Evolutionary conservation across 2,888 invertebrate species (phyloP), one percentile per base, ranked within the genome.

Genomic region (Mimachlamys varia): DNA sequence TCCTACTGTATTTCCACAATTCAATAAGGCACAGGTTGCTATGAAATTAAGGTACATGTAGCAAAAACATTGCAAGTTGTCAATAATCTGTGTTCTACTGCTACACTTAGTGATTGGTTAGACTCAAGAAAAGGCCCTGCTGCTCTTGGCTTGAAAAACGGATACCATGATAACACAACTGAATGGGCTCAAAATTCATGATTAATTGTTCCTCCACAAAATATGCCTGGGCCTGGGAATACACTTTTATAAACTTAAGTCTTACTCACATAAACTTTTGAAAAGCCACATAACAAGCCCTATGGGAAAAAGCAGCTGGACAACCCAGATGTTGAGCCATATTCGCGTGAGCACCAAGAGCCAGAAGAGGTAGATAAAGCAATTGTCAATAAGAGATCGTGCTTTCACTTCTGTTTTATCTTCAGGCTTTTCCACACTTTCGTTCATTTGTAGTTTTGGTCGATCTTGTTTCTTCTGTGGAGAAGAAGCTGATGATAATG

Each of bases 281-380:
- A 98, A 95, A 17, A 95, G 88, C 96, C 98, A 98, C 93, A 98
- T 98, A 0, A 97, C 97, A 90, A 98, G 97, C 13, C 98, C 98
- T 93, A 99, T 97, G 0, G 98, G 97, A 89, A 96, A 92, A 19
- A 98, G 97, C 44, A 99, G 97, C 13, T 98, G 98, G 93, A 98
- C 97, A 91, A 98, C 97, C 98, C 98, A 98, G 89, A 98, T 97
- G 95, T 99, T 98, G 94, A 98, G 98, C 98, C 98, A 99, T 27
- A 99, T 97, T 53, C 98, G 97, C 97, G 99, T 98, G 90, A 98
- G 97, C 13, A 98, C 97, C 94, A 99, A 98, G 2, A 98, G 98
- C 97, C 98, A 98, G 93, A 98, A 97, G 19, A 99, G 93, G 33
- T 94, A 95, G 89, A 96, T 96, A 90, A 97, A 96, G 91, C 96